phyloP scores from a whole-genome alignment of 1,140 invertebrate genomes.

The Panonychus citri region DNA sequence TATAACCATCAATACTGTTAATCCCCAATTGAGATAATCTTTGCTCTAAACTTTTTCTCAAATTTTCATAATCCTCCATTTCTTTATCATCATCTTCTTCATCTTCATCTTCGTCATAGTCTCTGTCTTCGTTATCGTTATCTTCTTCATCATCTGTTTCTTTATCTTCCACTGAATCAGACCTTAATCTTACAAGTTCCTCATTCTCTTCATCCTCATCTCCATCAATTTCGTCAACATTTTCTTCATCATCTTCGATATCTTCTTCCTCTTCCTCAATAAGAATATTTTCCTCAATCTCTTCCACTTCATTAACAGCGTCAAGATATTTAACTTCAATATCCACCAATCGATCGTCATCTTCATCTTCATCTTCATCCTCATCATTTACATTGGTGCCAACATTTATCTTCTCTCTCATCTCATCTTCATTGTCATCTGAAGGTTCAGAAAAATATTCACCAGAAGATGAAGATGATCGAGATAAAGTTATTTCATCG shows the following conservation, averaged over 20 bases:
- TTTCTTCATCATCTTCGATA: conserved; percentile 1
- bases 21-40: too few species aligned
- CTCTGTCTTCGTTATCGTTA: too few species aligned
- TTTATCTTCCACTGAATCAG: too few species aligned
- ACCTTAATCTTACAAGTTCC: too few species aligned
- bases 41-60: not conserved
- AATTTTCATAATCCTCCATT: conserved; percentile 8
- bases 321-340: not conserved
- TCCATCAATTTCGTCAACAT: conserved; percentile 18
- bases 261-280: not conserved
- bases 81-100: conserved; percentile 4
- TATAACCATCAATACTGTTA: too few species aligned
- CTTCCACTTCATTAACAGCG: not conserved
- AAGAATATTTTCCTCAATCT: not conserved
- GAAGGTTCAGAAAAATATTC: not conserved
- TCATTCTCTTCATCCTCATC: conserved; percentile 8
- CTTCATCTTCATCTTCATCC: too few species aligned
- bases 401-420: too few species aligned
- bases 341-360: not conserved
- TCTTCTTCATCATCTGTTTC: too few species aligned
- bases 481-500: not conserved
- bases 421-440: not conserved
- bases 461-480: too few species aligned
- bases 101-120: conserved; percentile 17
- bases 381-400: too few species aligned